Evolutionary conservation across 2,888 invertebrate species (phyloP).

Genomic region (Rhamphomyia laevipes): DNA sequence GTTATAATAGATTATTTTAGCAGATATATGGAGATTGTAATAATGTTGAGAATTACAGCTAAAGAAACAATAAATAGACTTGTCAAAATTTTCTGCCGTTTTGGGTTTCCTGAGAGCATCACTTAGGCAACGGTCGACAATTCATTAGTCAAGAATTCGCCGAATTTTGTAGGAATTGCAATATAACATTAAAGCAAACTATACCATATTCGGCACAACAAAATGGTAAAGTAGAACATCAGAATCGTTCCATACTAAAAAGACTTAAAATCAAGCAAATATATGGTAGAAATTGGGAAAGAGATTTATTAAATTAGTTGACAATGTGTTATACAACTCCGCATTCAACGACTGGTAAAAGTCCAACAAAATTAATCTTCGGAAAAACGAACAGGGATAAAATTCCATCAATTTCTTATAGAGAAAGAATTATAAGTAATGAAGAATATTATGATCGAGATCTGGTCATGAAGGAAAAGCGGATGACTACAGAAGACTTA

Average conservation of each 20-base stretch:
- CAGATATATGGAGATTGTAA: no score
- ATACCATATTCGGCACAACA: slow-evolving; percentile 16
- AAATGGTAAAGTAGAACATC: slow-evolving; percentile 20
- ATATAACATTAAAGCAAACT: slow-evolving; percentile 11
- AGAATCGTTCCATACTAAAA: slow-evolving; percentile 19
- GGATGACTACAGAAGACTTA: no score
- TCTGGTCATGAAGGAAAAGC: no score
- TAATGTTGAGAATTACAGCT: no score
- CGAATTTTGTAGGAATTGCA: neutral
- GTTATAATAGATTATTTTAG: no score
- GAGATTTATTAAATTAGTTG: slow-evolving; percentile 10
- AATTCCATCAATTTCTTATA: slow-evolving; percentile 9
- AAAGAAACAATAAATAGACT: no score
- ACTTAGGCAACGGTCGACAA: no score
- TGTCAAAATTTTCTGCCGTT: no score
- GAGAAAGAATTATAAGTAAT: neutral
- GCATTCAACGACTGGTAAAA: slow-evolving; percentile 19
- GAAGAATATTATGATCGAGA: no score
- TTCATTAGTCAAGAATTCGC: no score
- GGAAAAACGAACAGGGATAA: slow-evolving; percentile 14
- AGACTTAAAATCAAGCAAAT: slow-evolving; percentile 12
- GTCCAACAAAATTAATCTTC: slow-evolving; percentile 17
- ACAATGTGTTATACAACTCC: slow-evolving; percentile 12
- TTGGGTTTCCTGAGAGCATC: no score
- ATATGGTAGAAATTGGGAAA: slow-evolving; percentile 13